Conservation (phyloP, 2,797 vertebrate genomes). For the Pogonophryne albipinna region DNA sequence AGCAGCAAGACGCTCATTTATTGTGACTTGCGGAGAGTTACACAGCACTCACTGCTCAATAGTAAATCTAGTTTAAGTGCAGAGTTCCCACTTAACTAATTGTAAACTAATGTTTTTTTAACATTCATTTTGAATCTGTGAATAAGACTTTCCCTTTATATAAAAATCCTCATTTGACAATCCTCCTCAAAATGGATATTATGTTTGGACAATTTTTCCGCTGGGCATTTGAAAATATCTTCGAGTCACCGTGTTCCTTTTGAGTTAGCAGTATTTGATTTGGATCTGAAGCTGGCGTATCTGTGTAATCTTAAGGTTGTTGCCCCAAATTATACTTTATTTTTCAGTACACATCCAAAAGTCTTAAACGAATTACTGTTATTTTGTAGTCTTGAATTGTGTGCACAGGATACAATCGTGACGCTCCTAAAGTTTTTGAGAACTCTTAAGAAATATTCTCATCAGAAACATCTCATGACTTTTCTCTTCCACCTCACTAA, state of each 20-base stretch:
- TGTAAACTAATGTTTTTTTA: constrained; percentile 66
- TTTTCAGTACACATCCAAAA: constrained; percentile 32
- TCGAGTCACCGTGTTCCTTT: constrained; percentile 56
- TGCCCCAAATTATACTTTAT: constrained; percentile 54
- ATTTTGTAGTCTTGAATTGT: constrained; percentile 7
- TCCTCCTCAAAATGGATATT: constrained; percentile 73
- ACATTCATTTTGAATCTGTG: constrained; percentile 70
- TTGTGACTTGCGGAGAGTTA: constrained; percentile 70
- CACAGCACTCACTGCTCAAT: constrained; percentile 54
- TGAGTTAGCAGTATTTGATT: constrained; percentile 72
- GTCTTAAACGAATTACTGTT: constrained; percentile 37
- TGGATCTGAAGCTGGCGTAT: constrained; percentile 71
- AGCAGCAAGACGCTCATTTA: constrained; percentile 56
- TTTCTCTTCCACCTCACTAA: constrained; percentile 32
- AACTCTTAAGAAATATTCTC: constrained; percentile 38
- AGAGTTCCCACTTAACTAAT: constrained; percentile 71
- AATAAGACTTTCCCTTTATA: constrained; percentile 75
- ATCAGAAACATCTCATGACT: constrained; percentile 37
- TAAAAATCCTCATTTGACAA: constrained; percentile 70
- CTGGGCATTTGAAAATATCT: constrained; percentile 61
- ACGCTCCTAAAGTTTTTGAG: constrained; percentile 5
- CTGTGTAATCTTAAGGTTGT: constrained; percentile 69
- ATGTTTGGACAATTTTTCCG: constrained; percentile 68
- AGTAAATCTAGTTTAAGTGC: constrained; percentile 70
- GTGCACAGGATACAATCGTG: neutral